Evolutionary conservation across 2,888 invertebrate species (phyloP).

Genomic region (Catocala sponsa): DNA sequence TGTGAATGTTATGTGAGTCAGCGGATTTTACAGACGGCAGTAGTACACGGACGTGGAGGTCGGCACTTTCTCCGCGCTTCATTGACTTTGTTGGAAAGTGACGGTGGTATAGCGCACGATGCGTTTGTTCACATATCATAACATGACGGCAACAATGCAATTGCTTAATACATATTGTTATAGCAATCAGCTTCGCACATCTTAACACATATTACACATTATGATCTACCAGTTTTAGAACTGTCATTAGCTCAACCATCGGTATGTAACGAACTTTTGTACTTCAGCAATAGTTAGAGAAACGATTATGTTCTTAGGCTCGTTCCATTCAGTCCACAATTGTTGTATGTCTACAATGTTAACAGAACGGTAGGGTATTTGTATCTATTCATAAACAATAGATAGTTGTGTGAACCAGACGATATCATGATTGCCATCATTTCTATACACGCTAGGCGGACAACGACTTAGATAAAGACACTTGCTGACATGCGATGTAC

Average conservation of each 20-base stretch:
- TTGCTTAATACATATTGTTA: constrained; percentile 57
- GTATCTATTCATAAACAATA: constrained; percentile 17
- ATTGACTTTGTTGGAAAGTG: constrained; percentile 86
- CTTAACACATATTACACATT: constrained; percentile 37
- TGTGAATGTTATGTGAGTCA: constrained; percentile 70
- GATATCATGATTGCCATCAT: constrained; percentile 37
- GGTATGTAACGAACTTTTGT: not conserved
- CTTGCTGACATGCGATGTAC: constrained; percentile 31
- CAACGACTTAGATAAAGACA: constrained; percentile 19
- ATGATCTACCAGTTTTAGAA: not conserved
- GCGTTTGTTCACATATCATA: constrained; percentile 59
- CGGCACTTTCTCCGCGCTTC: constrained; percentile 86
- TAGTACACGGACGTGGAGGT: constrained; percentile 81
- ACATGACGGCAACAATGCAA: constrained; percentile 53
- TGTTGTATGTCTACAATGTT: too few relatives aligned
- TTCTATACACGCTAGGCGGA: constrained; percentile 29
- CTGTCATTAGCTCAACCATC: not conserved
- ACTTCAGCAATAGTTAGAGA: too few relatives aligned
- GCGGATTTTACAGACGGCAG: constrained; percentile 76
- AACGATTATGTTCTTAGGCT: too few relatives aligned
- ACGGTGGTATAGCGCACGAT: constrained; percentile 74
- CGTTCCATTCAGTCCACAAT: too few relatives aligned
- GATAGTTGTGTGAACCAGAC: constrained; percentile 20
- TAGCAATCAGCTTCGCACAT: constrained; percentile 42
- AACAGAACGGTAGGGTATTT: not conserved